A percentile compares a stretch with the other conserved stretches of the same genome.
These are phyloP conservation scores for Anagrus nilaparvatae DNA, from an alignment of 1,140 invertebrate species.

Conservation along the genomic window DNA sequence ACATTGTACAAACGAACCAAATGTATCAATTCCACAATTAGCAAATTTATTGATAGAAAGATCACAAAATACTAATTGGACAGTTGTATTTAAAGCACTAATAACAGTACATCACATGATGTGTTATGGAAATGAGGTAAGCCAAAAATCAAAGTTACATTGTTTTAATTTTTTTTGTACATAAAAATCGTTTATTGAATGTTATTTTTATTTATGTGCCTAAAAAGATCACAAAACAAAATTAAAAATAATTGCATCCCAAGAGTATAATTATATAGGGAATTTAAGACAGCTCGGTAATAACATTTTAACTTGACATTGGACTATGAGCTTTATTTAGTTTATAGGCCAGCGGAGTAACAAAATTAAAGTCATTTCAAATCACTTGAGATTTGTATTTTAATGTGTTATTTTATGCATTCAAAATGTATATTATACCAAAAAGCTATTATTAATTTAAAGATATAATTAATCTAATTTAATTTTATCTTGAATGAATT, in stretches of 20 bases:
- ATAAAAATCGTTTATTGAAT: conserved; percentile 2
- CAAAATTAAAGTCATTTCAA: too few relatives aligned
- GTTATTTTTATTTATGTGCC: background rate
- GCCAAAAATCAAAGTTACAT: background rate
- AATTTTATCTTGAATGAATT: too few relatives aligned
- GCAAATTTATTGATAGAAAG: conserved; percentile 96
- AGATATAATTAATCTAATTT: too few relatives aligned
- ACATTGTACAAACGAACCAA: conserved; percentile 98
- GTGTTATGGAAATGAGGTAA: conserved; percentile 98
- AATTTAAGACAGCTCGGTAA: too few relatives aligned
- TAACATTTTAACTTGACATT: conserved; percentile 19
- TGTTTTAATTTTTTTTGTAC: background rate
- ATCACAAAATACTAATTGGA: conserved; percentile 96
- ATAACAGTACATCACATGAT: conserved; percentile 98
- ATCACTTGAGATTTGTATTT: too few relatives aligned
- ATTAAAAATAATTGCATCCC: too few relatives aligned
- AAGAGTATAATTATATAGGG: too few relatives aligned
- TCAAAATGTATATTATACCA: too few relatives aligned
- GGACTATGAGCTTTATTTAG: conserved; percentile 11
- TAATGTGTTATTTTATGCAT: too few relatives aligned
- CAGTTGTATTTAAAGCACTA: conserved; percentile 96
- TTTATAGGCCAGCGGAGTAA: too few relatives aligned
- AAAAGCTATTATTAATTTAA: too few relatives aligned
- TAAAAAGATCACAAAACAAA: too few relatives aligned
- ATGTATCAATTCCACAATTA: conserved; percentile 97